Evolutionary conservation across 92 coral and sea anemone genomes (phyloP), one percentile per base, ranked within the genome.

Genomic region (Chrysogorgia sp.): DNA sequence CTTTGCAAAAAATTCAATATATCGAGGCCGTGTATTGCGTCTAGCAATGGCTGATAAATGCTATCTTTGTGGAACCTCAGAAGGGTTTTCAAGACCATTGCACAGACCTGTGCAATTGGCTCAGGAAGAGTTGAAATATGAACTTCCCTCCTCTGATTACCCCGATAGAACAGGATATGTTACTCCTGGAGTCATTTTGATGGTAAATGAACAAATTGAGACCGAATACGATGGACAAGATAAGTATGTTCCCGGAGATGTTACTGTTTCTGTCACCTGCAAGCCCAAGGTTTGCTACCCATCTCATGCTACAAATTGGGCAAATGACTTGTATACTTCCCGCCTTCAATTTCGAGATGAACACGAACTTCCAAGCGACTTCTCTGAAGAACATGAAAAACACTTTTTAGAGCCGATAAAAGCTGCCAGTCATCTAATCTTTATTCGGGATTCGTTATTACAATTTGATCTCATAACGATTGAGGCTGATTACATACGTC

Each of bases 231-330:
- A 77, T 6, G 71, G 29, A 30, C 66, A 59, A 0, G 84, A 79
- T 32, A 84, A 17, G 63, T 82, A 7, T 74, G 75, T 59, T 24
- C 57, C 67, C 5, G 63, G 45, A 1, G 64, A 70, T 62, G 74
- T 45, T 29, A 72, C 74, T 8, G 81, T 74, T 22, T 71, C 81
- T 5, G 88, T 79, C 14, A 85, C 85, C 1, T 85, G 89, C 15
- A 85, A 85, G 48, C 85, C 85, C 10, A 80, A 80, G 31, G 2
- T 6, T 23, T 26, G 60, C 24, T 85, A 85, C 47, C 85, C 89
- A 3, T 70, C 81, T 37, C 1, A 82, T 0, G 89, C 89, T 0
- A 80, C 89, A 72, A 85, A 74, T 55, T 85, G 89, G 89, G 57
- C 76, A 28, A 85, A 85, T 66, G 86, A 85, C 79, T 22, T 85